A percentile compares a stretch with the other conserved stretches of the same genome.
These are phyloP conservation scores for Hydrozoanthus tunicans DNA, from an alignment of 64 coral and sea anemone genomes.

Conservation along the genomic window DNA sequence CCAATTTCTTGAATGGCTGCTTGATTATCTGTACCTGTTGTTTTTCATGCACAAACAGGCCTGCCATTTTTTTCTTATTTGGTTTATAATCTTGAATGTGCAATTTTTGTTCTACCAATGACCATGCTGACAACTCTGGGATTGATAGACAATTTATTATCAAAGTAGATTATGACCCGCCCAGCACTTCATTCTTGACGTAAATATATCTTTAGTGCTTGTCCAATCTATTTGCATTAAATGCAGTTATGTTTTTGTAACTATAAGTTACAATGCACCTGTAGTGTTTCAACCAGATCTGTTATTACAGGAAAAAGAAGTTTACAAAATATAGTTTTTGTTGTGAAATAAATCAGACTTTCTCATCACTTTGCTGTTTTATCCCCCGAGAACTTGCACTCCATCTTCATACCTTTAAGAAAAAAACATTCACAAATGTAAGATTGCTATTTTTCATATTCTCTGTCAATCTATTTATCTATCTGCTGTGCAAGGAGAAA, in stretches of 20 bases:
- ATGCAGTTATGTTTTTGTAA: not conserved
- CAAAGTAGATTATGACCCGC: not conserved
- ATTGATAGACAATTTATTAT: not conserved
- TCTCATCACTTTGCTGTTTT: too few relatives aligned
- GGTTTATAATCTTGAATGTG: not conserved
- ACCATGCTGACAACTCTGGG: not conserved
- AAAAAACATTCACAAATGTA: not conserved
- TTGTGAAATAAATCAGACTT: not conserved
- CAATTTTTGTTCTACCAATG: not conserved
- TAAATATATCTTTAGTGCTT: not conserved
- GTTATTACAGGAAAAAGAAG: not conserved
- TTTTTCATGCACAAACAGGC: not conserved
- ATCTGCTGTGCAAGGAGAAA: too few relatives aligned
- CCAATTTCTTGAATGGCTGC: too few relatives aligned
- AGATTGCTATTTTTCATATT: too few relatives aligned
- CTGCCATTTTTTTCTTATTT: not conserved
- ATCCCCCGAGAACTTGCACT: not conserved
- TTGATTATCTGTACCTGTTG: too few relatives aligned
- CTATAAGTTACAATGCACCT: too few relatives aligned
- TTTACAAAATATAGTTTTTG: not conserved
- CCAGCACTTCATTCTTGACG: not conserved
- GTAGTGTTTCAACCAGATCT: not conserved
- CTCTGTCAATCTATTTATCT: too few relatives aligned
- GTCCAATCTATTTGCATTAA: not conserved
- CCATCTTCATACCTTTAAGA: not conserved